Conservation (phyloP, 2,113 vertebrate genomes). For the Siniperca chuatsi region DNA sequence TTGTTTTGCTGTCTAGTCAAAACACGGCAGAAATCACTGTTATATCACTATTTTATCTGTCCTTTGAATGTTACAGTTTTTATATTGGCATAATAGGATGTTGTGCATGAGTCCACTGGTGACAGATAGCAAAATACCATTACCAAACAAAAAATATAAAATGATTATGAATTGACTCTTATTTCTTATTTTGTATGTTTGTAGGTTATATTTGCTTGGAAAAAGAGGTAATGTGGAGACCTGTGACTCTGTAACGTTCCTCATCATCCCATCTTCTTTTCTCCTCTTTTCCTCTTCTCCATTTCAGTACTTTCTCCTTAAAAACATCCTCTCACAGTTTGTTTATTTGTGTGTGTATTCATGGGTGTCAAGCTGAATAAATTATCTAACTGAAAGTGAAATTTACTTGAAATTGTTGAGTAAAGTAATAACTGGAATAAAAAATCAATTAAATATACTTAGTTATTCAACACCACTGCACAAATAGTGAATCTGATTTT, state of each 20-base stretch:
- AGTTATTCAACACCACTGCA: background rate
- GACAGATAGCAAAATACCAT: background rate
- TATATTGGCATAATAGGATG: background rate
- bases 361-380: conserved; percentile 2
- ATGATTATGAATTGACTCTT: background rate
- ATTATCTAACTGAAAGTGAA: background rate
- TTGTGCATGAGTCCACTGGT: background rate
- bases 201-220: background rate
- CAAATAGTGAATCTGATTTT: background rate
- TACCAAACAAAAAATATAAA: background rate
- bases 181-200: background rate
- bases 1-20: background rate
- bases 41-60: background rate
- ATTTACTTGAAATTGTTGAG: background rate
- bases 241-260: background rate
- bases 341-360: background rate
- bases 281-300: background rate
- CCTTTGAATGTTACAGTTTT: background rate
- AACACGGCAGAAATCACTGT: background rate
- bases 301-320: background rate
- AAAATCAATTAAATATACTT: background rate
- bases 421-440: background rate
- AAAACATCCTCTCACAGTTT: background rate
- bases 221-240: background rate
- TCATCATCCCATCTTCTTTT: background rate